Base-by-base conservation (phyloP, 2,797 vertebrate genomes). In the Labeo calbasu region DNA sequence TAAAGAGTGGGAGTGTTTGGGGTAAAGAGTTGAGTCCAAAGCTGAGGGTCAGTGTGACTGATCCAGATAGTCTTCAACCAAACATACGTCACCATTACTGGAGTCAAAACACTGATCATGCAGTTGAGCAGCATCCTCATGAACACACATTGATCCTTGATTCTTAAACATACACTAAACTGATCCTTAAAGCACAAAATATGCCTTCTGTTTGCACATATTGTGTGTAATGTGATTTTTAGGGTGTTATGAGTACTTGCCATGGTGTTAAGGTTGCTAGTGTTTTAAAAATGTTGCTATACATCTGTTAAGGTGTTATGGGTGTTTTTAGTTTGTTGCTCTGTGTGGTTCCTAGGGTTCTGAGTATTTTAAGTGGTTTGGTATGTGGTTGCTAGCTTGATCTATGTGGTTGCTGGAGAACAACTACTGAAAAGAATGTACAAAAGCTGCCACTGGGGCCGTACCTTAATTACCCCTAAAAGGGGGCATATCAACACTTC, bases 1-100 rank as follows among this genome's bases (percentile, higher is more conserved):
- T 82, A 87, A 89, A 90, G 78, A 87, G 79, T 8, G 32, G 13
- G 21, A 73, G 83, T 85, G 82, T 89, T 87, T 87, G 59, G 71
- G 66, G 85, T 72, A 40, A 81, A 77, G 69, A 77, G 76, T 23
- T 15, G 78, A 69, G 72, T 89, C 88, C 87, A 90, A 84, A 92
- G 89, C 5, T 14, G 81, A 65, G 85, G 76, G 77, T 88, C 40
- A 84, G 82, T 86, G 88, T 90, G 89, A 46, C 43, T 46, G 43
- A 46, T 46, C 43, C 43, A 43, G 40, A 43, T 1, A 61, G 57
- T 23, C 59, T 61, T 61, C 12, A 61, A 23, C 59, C 23, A 61
- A 5, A 11, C 87, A 87, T 90, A 79, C 77, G 82, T 84, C 72
- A n/a, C 68, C 68, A 71, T 71, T 10, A 50, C 2, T 28, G 46